Evolutionary conservation across 2,113 vertebrate species (phyloP).

Genomic region (Pseudois nayaur): DNA sequence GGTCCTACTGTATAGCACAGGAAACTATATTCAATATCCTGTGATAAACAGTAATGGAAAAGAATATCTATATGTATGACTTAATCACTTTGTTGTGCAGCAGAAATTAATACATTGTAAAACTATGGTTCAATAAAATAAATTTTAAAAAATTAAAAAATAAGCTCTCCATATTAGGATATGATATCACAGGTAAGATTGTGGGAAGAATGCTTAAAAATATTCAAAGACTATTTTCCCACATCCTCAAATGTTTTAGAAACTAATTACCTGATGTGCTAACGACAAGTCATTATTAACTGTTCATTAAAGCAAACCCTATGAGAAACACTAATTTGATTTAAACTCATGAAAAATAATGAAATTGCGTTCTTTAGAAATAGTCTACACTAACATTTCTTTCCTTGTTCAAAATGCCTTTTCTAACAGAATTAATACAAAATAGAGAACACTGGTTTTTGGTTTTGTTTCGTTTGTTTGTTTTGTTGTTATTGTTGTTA

Average conservation of each 20-base stretch:
- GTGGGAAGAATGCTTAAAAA: slow-evolving; percentile 6
- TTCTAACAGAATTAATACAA: not conserved
- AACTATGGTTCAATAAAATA: not conserved
- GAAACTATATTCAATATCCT: not conserved
- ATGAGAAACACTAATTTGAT: not conserved
- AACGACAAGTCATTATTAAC: not conserved
- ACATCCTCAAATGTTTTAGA: slow-evolving; percentile 3
- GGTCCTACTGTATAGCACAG: not conserved
- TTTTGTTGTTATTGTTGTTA: not conserved
- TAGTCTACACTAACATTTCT: not conserved
- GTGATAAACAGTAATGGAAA: not conserved
- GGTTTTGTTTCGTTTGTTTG: not conserved
- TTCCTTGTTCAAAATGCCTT: not conserved
- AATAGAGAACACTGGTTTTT: not conserved
- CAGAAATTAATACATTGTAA: not conserved
- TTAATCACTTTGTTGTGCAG: not conserved
- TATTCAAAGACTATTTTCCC: slow-evolving; percentile 1
- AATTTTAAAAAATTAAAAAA: not conserved
- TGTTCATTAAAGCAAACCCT: not conserved
- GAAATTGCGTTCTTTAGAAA: not conserved
- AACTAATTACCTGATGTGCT: not conserved
- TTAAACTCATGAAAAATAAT: not conserved
- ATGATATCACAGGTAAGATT: not conserved
- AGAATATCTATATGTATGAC: not conserved
- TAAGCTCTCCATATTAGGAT: not conserved